Evolutionary conservation across 2,888 invertebrate genomes (phyloP), one percentile per base, ranked within the genome.

Genomic region (Oscheius sp.): DNA sequence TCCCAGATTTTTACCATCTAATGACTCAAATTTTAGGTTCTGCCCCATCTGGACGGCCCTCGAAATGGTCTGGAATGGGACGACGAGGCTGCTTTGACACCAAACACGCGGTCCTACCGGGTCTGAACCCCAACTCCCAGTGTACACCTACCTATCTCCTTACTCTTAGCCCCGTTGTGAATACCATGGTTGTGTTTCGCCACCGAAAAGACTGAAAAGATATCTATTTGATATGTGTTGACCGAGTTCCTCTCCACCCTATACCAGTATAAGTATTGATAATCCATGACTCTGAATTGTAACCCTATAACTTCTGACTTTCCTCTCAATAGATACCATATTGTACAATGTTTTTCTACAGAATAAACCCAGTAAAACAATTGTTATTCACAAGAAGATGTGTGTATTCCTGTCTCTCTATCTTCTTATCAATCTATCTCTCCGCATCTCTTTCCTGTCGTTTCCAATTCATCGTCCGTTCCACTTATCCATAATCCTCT

Each of bases 51-150:
- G 62, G 80, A 81, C 33, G 70, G 73, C 11, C 76, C 73, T 21
- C 79, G 80, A 55, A 76, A 78, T 35, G 91, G 91, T 71, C 89
- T 92, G 75, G 92, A 92, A 86, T 92, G 92, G 92, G 92, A 92
- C 89, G 92, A 92, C 87, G 83, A 83, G 73, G 81, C 81, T 57
- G 76, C 77, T 47, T 70, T 79, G 10, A 73, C 81, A 10, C 76
- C 82, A 10, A 80, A 79, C 73, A 74, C 83, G 13, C 82, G 83
- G 10, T 83, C 83, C 53, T 84, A 84, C 76, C 79, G 84, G 70
- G 83, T 84, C 73, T 79, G 50, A 70, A 47, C 3, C 66, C 11
- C 29, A 3, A 55, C 21, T 55, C 55, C 68, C 68, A 51, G 55
- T 68, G 53, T 55, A n/a, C 21, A 21, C 35, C 33, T 13, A 60